A percentile compares a stretch with the other conserved stretches of the same genome.
Evolutionary conservation across 2,888 invertebrate species (phyloP).

Genomic region (Drosophila rellima): DNA sequence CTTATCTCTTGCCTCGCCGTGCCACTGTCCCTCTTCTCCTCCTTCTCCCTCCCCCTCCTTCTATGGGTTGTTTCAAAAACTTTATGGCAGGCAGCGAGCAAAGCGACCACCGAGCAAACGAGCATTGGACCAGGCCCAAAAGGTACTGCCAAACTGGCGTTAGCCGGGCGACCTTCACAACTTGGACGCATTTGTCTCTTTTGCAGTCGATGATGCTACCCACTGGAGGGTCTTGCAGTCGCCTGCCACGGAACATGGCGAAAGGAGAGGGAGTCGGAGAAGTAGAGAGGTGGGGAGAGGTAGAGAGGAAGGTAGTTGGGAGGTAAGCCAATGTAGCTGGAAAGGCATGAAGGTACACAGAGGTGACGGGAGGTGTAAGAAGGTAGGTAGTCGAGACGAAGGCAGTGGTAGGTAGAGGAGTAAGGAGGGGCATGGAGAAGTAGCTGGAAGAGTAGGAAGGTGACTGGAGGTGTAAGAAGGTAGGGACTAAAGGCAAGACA

Average conservation of each 20-base stretch:
- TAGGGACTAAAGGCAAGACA: too few relatives aligned
- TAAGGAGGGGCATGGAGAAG: not conserved
- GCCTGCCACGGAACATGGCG: constrained; percentile 3
- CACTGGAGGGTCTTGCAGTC: constrained; percentile 37
- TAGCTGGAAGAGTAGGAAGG: not conserved
- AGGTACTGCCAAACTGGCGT: constrained; percentile 41
- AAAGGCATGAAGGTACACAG: not conserved
- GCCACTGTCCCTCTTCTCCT: not conserved
- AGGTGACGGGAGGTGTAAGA: not conserved
- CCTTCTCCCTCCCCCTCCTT: not conserved
- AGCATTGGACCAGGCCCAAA: constrained; percentile 14
- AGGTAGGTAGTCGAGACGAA: not conserved
- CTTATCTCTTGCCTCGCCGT: constrained; percentile 61
- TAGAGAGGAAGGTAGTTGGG: not conserved
- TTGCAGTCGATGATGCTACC: constrained; percentile 24
- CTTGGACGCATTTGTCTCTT: constrained; percentile 69
- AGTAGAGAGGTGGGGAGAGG: not conserved
- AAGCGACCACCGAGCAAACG: constrained; percentile 23
- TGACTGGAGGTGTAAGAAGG: not conserved
- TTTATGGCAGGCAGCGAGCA: constrained; percentile 67
- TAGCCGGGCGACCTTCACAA: constrained; percentile 61
- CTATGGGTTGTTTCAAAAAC: constrained; percentile 49
- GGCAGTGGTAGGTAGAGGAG: not conserved
- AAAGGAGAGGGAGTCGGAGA: not conserved
- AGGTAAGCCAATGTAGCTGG: not conserved